Evolutionary conservation across 2,113 vertebrate genomes (phyloP), one percentile per base, ranked within the genome.

Genomic region (Dipodomys ordii): DNA sequence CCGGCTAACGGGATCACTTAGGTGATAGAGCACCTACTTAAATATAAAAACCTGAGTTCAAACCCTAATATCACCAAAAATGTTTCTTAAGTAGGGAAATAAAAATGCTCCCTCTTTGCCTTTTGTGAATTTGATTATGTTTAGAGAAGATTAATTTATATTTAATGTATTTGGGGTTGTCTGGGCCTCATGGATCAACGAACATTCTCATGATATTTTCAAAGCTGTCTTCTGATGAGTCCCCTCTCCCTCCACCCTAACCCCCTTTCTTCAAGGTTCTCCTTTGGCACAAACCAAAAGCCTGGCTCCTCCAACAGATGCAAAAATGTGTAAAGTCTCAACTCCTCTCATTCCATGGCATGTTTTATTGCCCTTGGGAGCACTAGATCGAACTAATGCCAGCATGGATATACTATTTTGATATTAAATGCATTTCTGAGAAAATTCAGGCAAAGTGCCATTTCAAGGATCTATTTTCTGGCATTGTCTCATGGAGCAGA

Each of bases 341-440:
- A 77, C 19, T 74, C 78, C 30, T 96, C 87, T 71, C 35, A n/a
- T 83, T 88, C 79, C 89, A 88, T 88, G 67, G 95, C 82, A 93
- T 94, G 96, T 95, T 90, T 94, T 57, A 89, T 89, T 93, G 60
- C 93, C 88, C 76, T 72, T 60, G 88, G 90, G 90, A 96, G 62
- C 30, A 78, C 72, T 89, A 81, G 82, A 46, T 95, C 87, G 81
- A 83, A 94, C 87, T 81, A 83, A 94, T 77, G 90, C 79, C 93
- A 96, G 93, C 87, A 92, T 22, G 90, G 95, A 95, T 88, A 32
- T 90, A 92, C 94, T 95, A 94, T 96, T 96, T 95, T 97, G 90
- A 93, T 96, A 90, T 84, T 88, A 90, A 90, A 90, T 8, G 49
- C 88, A 78, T 96, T 97, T 97, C 93, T 96, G 88, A 97, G 95